A percentile compares a stretch with the other conserved stretches of the same genome.
Conservation (phyloP, 1,140 invertebrate species). For the Nylanderia fulva region DNA sequence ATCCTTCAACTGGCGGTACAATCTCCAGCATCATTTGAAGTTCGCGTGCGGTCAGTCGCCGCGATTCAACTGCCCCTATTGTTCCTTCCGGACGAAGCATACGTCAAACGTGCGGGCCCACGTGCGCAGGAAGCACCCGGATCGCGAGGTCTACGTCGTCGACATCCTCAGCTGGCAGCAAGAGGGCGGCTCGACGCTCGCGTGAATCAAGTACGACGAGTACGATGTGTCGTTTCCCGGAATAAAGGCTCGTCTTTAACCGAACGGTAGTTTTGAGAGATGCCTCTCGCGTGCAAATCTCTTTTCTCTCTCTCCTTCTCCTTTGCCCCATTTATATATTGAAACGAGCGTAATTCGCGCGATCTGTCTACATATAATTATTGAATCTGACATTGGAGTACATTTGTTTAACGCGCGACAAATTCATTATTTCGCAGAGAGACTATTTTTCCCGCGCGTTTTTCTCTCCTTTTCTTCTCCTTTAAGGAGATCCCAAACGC, state of each 20-base stretch:
- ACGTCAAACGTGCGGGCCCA: conserved; percentile 82
- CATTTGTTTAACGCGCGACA: neutral
- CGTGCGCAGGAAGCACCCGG: conserved; percentile 78
- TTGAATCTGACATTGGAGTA: neutral
- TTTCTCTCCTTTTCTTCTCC: neutral
- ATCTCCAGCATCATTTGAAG: conserved; percentile 87
- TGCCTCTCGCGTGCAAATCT: too few relatives aligned
- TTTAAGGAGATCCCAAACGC: too few relatives aligned
- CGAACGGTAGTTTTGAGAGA: neutral
- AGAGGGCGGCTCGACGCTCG: neutral
- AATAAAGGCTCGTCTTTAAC: neutral
- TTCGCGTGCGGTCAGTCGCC: conserved; percentile 89
- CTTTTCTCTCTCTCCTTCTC: too few relatives aligned
- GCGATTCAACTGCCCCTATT: conserved; percentile 87
- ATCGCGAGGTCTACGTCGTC: conserved; percentile 72
- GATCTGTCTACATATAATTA: too few relatives aligned
- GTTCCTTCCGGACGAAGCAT: conserved; percentile 85
- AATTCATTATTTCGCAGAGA: neutral
- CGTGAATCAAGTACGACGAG: conserved; percentile 7
- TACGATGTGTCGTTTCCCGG: neutral
- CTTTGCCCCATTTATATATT: too few relatives aligned
- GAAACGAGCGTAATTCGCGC: too few relatives aligned
- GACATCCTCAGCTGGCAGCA: conserved; percentile 56
- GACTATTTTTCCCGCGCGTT: neutral
- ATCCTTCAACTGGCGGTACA: conserved; percentile 86